Base-by-base conservation (phyloP, 2,797 vertebrate genomes). In the Oryzias dopingdopingensis region DNA sequence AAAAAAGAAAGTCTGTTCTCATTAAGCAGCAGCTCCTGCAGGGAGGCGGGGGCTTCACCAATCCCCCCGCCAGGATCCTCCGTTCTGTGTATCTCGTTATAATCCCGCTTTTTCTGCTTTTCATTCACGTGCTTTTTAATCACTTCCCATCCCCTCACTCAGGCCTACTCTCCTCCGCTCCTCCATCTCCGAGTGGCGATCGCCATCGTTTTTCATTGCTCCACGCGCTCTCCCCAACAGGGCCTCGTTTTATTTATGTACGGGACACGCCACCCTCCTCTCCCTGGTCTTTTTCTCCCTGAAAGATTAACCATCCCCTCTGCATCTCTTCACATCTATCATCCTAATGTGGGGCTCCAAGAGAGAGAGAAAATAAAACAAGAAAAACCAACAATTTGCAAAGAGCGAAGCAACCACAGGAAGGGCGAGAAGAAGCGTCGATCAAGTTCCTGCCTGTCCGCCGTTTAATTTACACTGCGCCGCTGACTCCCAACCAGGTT, bases 251-350 rank as follows among this genome's bases (percentile, higher is more conserved):
- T 84, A 76, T 82, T 81, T 83, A 82, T 82, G 73, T 80, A 53
- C 72, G 52, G 65, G 59, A 44, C 46, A 41, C n/a, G 23, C 55
- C 67, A 17, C 64, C 58, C 59, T 20, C 61, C 52, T 51, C 67
- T 59, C 44, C 16, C 61, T 50, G 59, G 42, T 80, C 72, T 70
- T 66, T 72, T 70, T 78, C 65, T 60, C 61, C 54, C 60, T 80
- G 80, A 86, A 85, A 88, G 77, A 87, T 87, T 75, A 85, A 83
- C 78, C 82, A 78, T 85, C 82, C 72, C 70, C 74, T 83, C 76
- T 74, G 74, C 84, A 84, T 83, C 74, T 83, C 77, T 17, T 75
- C 81, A 88, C 86, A 89, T 90, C 81, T 81, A 80, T 90, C 88
- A 88, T 88, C 85, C 72, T 89, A 88, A 91, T 86, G 78, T 22